Evolutionary conservation across 1,140 invertebrate species (phyloP).

Genomic region (Parapsyche elsis): DNA sequence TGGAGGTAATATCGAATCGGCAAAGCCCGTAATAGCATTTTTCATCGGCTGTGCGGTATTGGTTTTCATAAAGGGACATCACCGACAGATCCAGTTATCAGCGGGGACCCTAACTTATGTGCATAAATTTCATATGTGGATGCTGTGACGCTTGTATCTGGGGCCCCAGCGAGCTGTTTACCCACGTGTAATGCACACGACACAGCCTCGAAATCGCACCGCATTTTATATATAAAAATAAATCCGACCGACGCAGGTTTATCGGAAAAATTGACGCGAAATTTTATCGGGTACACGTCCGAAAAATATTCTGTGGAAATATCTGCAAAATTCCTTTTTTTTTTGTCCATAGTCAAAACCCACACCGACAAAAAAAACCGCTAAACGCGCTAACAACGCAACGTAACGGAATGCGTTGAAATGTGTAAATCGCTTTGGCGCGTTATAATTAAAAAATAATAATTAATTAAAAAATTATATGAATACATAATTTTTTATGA

Average conservation of each 20-base stretch:
- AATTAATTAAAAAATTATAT: conserved; percentile 7
- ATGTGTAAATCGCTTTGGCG: background rate
- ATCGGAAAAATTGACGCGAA: background rate
- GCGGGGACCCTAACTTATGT: conserved; percentile 53
- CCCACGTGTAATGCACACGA: conserved; percentile 46
- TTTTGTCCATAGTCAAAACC: no score
- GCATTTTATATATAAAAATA: no score
- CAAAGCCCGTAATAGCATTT: conserved; percentile 24
- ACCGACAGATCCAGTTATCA: conserved; percentile 46
- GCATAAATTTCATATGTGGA: conserved; percentile 56
- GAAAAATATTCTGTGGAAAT: no score
- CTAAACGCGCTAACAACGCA: background rate
- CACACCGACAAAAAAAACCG: no score
- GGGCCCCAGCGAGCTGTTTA: conserved; percentile 48
- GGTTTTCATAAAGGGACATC: conserved; percentile 37
- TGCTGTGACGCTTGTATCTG: conserved; percentile 45
- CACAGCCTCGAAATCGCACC: background rate
- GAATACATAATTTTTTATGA: background rate
- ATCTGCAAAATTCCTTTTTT: no score
- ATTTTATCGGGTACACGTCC: no score
- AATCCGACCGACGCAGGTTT: background rate
- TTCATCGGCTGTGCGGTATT: conserved; percentile 30
- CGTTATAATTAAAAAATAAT: no score
- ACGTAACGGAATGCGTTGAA: conserved; percentile 13
- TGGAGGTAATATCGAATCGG: conserved; percentile 19